Base-by-base conservation (phyloP, 2,797 vertebrate species). In the Poecile montanus region DNA sequence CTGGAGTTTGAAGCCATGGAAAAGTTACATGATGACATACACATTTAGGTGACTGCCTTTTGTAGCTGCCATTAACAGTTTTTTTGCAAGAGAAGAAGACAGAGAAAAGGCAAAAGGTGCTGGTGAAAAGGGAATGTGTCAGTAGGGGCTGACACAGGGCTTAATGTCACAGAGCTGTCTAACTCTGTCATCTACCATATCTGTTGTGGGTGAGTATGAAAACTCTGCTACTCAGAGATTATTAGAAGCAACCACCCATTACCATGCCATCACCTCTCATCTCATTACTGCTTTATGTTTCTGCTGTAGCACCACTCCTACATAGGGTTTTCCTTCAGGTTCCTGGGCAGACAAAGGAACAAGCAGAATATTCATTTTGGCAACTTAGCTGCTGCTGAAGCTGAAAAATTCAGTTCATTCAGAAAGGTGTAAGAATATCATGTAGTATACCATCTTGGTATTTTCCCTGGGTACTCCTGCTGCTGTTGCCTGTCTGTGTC, bases 11-110 rank as follows among this genome's bases (percentile, higher is more conserved):
- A 79, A 97, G 45, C 93, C 87, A 75, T 75, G 66, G 92, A 91
- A 97, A 97, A 88, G 5, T 68, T 48, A 58, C 7, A 67, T 0
- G 1, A 85, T 90, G 34, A 67, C 72, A 72, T 51, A 80, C 70
- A 82, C 48, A 91, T 96, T 93, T 74, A 80, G 88, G 71, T 88
- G 50, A 66, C 61, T 86, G 62, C 65, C 66, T 97, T 95, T 88
- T 94, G 70, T n/a, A 85, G 65, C n/a, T 77, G 27, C 32, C 18
- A 50, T 54, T 58, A 67, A 45, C 23, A 51, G 34, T 47, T 70
- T 62, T 78, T 11, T 40, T 51, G 6, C 11, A 71, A 53, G 50
- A 13, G 14, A 77, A 47, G 38, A 71, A 44, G 45, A 61, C 11
- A 15, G 30, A 91, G 61, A 73, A 68, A 73, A 85, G 27, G 47